Percentiles rank a stretch among this genome's conserved stretches.
Conservation (phyloP, 2,113 vertebrate genomes). For the Abramis brama region DNA sequence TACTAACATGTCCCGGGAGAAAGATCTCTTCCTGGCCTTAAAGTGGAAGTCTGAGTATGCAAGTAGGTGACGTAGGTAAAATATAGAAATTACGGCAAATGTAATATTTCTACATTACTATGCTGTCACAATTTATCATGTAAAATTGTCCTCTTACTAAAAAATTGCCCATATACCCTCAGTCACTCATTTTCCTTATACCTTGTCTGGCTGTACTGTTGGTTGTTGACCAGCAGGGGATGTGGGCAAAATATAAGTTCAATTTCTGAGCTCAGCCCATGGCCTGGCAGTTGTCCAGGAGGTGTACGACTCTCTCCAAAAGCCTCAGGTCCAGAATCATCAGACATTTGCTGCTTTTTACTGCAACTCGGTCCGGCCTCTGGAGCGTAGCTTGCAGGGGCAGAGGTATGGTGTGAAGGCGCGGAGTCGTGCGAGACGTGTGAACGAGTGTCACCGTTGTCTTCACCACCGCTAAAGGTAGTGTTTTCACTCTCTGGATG, state of each 20-base stretch:
- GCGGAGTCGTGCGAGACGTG: constrained; percentile 81
- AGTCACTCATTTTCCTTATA: constrained; percentile 54
- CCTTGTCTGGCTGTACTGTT: constrained; percentile 89
- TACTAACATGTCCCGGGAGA: not conserved
- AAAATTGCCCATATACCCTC: not conserved
- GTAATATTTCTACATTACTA: not conserved
- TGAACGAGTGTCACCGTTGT: constrained; percentile 81
- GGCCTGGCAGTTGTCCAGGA: constrained; percentile 64
- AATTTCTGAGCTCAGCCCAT: constrained; percentile 80
- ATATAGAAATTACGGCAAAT: too few species aligned
- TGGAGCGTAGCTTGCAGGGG: constrained; percentile 54
- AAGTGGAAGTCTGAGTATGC: not conserved
- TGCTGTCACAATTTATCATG: not conserved
- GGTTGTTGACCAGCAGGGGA: constrained; percentile 82
- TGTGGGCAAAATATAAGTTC: constrained; percentile 90
- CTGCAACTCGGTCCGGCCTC: constrained; percentile 75
- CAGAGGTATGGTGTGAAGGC: constrained; percentile 63
- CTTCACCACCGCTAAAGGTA: constrained; percentile 88
- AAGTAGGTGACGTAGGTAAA: too few species aligned
- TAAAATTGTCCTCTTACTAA: not conserved
- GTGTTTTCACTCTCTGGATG: constrained; percentile 86
- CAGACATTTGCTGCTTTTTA: constrained; percentile 74
- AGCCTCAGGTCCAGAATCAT: constrained; percentile 80
- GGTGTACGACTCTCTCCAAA: constrained; percentile 77
- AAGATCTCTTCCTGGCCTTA: not conserved